phyloP scores from a whole-genome alignment of 1,140 invertebrate genomes.

The Bombus polaris region DNA sequence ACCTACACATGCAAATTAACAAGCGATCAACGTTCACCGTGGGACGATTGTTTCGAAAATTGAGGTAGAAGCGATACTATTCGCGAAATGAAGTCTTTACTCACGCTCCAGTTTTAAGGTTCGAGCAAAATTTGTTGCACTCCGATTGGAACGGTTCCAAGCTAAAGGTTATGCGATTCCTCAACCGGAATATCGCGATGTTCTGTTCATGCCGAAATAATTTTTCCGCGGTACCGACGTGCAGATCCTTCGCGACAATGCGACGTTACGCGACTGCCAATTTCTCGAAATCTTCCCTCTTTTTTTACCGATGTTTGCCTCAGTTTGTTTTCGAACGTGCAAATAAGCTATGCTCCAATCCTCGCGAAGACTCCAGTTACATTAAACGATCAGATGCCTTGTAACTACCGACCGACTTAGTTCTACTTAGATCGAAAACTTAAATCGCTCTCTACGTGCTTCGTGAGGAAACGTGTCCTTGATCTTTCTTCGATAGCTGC shows the following conservation, averaged over 20 bases:
- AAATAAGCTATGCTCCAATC: neutral
- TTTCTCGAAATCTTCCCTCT: neutral
- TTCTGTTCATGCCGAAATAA: constrained; percentile 55
- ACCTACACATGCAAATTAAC: neutral
- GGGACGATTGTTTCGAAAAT: constrained; percentile 39
- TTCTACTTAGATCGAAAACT: neutral
- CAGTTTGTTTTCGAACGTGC: neutral
- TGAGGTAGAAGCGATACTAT: constrained; percentile 35
- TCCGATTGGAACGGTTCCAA: constrained; percentile 59
- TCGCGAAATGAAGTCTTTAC: constrained; percentile 24
- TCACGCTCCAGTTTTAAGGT: constrained; percentile 56
- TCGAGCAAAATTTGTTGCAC: constrained; percentile 59
- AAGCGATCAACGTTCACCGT: constrained; percentile 4
- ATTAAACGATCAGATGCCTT: neutral
- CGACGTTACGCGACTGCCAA: neutral
- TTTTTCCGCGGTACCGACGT: constrained; percentile 46
- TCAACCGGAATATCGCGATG: constrained; percentile 59
- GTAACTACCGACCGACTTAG: neutral
- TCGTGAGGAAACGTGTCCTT: neutral
- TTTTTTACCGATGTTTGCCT: neutral
- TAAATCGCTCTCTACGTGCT: neutral
- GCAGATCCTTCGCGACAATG: constrained; percentile 6
- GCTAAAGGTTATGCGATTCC: constrained; percentile 53
- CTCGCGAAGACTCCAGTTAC: neutral
- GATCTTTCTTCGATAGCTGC: neutral